Percentiles rank a stretch among this genome's conserved stretches.
Conservation (phyloP, 2,797 vertebrate species). For the Trachops cirrhosus region DNA sequence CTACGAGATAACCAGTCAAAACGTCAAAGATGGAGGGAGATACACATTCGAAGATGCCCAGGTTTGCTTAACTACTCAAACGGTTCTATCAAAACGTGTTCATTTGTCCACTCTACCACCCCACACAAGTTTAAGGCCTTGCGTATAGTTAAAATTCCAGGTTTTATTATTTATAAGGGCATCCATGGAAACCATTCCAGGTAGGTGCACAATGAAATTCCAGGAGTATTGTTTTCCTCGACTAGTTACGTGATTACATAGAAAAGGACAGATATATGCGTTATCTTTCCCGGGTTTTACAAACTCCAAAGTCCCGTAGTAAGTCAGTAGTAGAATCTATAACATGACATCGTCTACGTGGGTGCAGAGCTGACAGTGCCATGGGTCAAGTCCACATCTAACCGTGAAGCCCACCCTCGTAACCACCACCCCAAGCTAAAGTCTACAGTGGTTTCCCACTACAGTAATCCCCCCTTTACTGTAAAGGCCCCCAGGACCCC, state of each 20-base stretch:
- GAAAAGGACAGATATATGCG: background rate
- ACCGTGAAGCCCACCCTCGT: background rate
- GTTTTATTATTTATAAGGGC: background rate
- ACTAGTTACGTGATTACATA: background rate
- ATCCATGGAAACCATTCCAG: background rate
- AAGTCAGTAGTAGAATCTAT: background rate
- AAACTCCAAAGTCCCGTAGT: background rate
- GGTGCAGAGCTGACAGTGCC: background rate
- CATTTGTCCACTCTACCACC: background rate
- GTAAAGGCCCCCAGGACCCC: background rate
- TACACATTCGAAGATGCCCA: slow-evolving; percentile 97
- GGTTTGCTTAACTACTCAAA: slow-evolving; percentile 80
- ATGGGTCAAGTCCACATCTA: background rate
- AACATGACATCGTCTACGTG: background rate
- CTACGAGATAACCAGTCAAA: slow-evolving; percentile 96
- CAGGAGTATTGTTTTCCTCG: background rate
- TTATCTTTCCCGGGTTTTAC: background rate
- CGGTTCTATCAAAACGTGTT: background rate
- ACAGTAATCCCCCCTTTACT: background rate
- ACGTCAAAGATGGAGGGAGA: slow-evolving; percentile 95
- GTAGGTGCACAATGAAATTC: background rate
- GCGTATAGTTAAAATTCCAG: background rate
- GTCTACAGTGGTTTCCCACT: background rate
- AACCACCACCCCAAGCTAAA: too few species aligned
- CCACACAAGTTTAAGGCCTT: background rate